Base-by-base conservation (phyloP, 1,140 invertebrate genomes). In the Rhynchophorus ferrugineus region DNA sequence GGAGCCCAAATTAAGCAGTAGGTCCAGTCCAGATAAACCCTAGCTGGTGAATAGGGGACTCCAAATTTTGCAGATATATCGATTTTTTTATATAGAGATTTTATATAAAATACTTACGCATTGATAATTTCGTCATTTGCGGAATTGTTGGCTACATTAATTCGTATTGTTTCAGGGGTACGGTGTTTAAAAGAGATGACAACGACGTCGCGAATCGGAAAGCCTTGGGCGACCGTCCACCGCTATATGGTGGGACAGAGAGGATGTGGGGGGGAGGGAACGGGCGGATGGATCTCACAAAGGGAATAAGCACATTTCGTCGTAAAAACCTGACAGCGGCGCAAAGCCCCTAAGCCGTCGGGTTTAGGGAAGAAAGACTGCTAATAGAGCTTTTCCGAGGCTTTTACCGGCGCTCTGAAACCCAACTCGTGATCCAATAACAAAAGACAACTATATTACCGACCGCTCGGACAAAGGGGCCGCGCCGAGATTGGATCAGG, bases 371-470 rank as follows among this genome's bases (percentile, higher is more conserved):
- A 68, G 65, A 69, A 68, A 69, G 68, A 69, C 68, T 68, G 67
- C 68, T 69, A 69, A 69, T 69, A 69, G 68, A 69, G 68, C 68
- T 69, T 69, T 58, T 66, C 64, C 61, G 57, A 58, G 59, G 68
- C 68, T 69, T 69, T 69, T 64, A 68, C 64, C 61, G 57, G 61
- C 49, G 59, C 62, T 60, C 63, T 61, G 63, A 67, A 69, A 69
- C 67, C 68, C 65, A 68, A 69, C 68, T 69, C 68, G 66, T 69
- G 68, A 69, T 69, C 68, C 68, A 69, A 69, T 69, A 69, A 69
- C 68, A 69, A 69, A 69, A 69, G 68, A 69, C 68, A 69, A 69
- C 68, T 66, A 69, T 69, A 69, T 69, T 69, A 69, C 64, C 63
- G 67, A 58, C 65, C 65, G 62, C 60, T 65, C 64, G 65, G 64